Conservation (phyloP, 35 echinoderm and acorn worm genomes). For the Anneissia japonica region DNA sequence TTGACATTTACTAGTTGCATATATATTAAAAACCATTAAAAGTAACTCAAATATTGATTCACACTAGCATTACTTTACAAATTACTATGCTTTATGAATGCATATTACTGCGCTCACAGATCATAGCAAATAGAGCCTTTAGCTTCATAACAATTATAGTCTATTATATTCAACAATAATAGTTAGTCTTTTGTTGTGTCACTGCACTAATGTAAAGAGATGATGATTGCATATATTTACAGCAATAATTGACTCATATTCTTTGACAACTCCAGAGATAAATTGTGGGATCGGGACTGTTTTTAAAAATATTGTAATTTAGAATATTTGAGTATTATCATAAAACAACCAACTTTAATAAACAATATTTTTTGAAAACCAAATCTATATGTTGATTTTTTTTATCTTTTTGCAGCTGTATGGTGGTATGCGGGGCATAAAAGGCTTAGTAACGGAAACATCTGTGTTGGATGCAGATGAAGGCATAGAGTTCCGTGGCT, state of each 20-base stretch:
- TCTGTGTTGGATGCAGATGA: slow-evolving; percentile 92
- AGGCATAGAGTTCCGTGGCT: slow-evolving; percentile 98
- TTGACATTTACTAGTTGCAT: too few relatives aligned
- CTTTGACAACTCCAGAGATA: not conserved
- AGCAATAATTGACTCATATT: not conserved
- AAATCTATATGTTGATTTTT: not conserved
- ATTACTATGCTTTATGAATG: too few relatives aligned
- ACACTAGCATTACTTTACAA: too few relatives aligned
- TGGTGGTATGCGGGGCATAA: slow-evolving; percentile 98
- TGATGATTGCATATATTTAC: not conserved
- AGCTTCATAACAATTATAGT: too few relatives aligned
- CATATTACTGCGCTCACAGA: too few relatives aligned
- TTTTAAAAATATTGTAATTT: not conserved
- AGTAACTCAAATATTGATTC: too few relatives aligned
- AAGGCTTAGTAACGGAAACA: slow-evolving; percentile 93
- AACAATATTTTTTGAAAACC: not conserved
- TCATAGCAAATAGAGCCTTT: too few relatives aligned
- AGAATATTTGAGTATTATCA: not conserved
- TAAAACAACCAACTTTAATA: not conserved
- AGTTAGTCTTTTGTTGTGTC: too few relatives aligned
- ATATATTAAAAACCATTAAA: too few relatives aligned
- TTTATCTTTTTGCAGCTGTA: slow-evolving; percentile 62
- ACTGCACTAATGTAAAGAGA: too few relatives aligned
- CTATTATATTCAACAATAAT: too few relatives aligned
- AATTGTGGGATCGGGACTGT: not conserved